Evolutionary conservation across 2,888 invertebrate genomes (phyloP).

Genomic region (Rhaphigaster nebulosa): DNA sequence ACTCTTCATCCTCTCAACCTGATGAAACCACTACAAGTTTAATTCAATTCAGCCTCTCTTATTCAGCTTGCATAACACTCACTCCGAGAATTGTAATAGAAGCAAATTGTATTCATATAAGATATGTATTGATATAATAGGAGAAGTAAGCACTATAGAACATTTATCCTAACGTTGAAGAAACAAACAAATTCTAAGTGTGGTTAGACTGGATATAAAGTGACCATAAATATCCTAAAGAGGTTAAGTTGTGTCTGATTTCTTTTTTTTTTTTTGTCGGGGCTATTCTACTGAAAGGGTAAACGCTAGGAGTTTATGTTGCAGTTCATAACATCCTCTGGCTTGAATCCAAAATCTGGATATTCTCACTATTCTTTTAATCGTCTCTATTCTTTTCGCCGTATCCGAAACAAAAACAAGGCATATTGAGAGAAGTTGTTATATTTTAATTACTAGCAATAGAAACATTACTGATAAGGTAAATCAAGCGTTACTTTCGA

Average conservation of each 20-base stretch:
- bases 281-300: no score
- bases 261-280: neutral
- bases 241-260: neutral
- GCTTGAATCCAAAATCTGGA: neutral
- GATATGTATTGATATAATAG: neutral
- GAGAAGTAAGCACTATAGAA: neutral
- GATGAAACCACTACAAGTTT: neutral
- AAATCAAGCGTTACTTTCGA: no score
- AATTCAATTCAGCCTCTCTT: neutral
- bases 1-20: neutral
- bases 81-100: neutral
- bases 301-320: neutral
- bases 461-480: no score
- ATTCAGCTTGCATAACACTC: neutral
- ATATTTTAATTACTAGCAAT: neutral
- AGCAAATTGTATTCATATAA: no score
- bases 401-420: neutral
- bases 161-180: neutral
- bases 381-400: neutral
- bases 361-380: neutral
- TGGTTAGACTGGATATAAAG: neutral
- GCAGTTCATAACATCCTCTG: slow-evolving; percentile 1
- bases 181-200: neutral
- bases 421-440: neutral
- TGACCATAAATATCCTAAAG: neutral